Base-by-base conservation (phyloP, 1,140 invertebrate genomes). In the Oedothorax gibbosus region DNA sequence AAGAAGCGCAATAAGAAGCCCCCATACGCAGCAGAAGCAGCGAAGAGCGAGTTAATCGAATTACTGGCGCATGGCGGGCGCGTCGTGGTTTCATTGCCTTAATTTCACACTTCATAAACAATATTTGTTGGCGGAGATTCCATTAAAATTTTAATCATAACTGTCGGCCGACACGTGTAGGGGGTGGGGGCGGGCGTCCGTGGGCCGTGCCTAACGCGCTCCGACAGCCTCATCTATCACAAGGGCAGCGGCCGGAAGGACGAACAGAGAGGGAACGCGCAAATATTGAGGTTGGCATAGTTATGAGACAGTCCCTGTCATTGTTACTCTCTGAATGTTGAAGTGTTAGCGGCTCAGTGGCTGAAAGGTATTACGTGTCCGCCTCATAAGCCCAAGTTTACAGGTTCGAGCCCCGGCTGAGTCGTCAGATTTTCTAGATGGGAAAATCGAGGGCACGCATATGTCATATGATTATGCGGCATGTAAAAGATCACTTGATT, bases 111-210 rank as follows among this genome's bases (percentile, higher is more conserved):
- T 85, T 85, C 83, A 85, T 85, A 85, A 85, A 85, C 83, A 85
- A 85, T 85, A 85, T 85, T 85, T 85, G 83, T 78, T 56, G 73
- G 83, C 83, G 73, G 83, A 85, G 83, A 85, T 85, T 85, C 83
- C 75, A 85, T 85, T 85, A 85, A 85, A 85, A 85, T 85, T 85
- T 85, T 85, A 85, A 85, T 85, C 83, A 85, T 85, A 85, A 85
- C 73, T 62, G 83, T 68, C 73, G 83, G 73, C 9, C 57, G 80
- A 75, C 71, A 85, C 83, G 72, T 73, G 73, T 85, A 50, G 53
- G 62, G 83, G 75, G 50, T 62, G 64, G 62, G 56, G 53, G 56
- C 62, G 53, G 21, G 57, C 60, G 73, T 53, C 60, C 81, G 81
- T 60, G 68, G 81, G 72, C 73, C 83, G 75, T 85, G 73, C 65